Conservation (phyloP, 2,113 vertebrate species). For the Nesoenas mayeri region DNA sequence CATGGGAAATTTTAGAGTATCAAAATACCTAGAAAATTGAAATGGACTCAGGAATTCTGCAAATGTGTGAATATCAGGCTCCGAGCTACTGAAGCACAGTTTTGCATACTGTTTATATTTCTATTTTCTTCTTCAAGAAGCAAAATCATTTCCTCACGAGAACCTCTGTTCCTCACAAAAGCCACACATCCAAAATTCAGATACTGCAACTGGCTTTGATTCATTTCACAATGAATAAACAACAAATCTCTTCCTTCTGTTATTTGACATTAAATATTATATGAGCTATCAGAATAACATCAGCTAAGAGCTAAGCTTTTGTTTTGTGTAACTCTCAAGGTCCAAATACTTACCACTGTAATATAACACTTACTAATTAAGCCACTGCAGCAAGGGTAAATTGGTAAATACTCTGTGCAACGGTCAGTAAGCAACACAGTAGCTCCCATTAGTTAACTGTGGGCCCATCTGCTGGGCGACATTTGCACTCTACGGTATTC, state of each 20-base stretch:
- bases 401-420: too few species aligned
- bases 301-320: background rate
- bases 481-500: background rate
- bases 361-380: background rate
- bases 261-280: background rate
- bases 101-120: background rate
- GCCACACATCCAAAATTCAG: background rate
- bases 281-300: background rate
- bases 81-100: background rate
- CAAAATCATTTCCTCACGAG: background rate
- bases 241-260: background rate
- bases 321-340: background rate
- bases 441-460: background rate
- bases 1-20: background rate
- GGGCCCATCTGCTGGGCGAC: background rate
- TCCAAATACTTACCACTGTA: background rate
- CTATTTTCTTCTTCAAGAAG: background rate
- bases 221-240: background rate
- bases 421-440: background rate
- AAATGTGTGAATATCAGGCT: background rate
- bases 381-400: background rate
- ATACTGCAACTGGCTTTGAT: background rate
- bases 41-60: background rate
- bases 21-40: background rate
- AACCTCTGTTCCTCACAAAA: background rate